Evolutionary conservation across 2,797 vertebrate species (phyloP), one percentile per base, ranked within the genome.

Genomic region (Rhadinocentrus ornatus): DNA sequence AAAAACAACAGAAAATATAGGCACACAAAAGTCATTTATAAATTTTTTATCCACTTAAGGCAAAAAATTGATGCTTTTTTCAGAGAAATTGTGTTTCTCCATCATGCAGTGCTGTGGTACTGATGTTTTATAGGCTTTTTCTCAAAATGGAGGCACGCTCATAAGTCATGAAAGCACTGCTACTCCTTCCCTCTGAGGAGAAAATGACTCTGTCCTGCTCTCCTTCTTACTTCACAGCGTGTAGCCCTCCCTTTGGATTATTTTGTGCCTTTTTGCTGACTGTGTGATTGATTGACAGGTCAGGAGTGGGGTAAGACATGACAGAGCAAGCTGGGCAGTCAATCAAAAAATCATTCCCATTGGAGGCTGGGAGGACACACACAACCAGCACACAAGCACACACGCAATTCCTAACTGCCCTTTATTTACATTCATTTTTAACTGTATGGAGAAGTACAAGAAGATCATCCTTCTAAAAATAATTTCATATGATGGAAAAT

Each of bases 271-370:
- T 77, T 83, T 80, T 76, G 75, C 80, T 41, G 74, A 62, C 66
- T 72, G 66, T 1, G 12, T 89, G 88, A 90, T 73, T 86, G 88
- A 92, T 86, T 90, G 92, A 86, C 82, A 83, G 87, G 75, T 87
- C 70, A 56, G 71, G 64, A 69, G 68, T 44, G 70, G 66, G 78
- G 74, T 80, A 66, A 83, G 86, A 76, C 37, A 65, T 1, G 10
- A 76, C 20, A 65, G 73, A 85, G 82, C 75, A 75, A 84, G 82
- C 77, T 10, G 66, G 39, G 59, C 75, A 80, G 83, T 86, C 88
- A 83, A 87, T 88, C 83, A 89, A 80, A 72, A 76, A 61, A 68
- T 73, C 41, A 53, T 50, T 76, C 65, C 74, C 48, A 0, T 32
- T 55, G 52, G 69, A 73, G 50, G n/a, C 81, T 67, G 59, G 24